Base-by-base conservation (phyloP, 2,113 vertebrate species). In the Labeo catla region DNA sequence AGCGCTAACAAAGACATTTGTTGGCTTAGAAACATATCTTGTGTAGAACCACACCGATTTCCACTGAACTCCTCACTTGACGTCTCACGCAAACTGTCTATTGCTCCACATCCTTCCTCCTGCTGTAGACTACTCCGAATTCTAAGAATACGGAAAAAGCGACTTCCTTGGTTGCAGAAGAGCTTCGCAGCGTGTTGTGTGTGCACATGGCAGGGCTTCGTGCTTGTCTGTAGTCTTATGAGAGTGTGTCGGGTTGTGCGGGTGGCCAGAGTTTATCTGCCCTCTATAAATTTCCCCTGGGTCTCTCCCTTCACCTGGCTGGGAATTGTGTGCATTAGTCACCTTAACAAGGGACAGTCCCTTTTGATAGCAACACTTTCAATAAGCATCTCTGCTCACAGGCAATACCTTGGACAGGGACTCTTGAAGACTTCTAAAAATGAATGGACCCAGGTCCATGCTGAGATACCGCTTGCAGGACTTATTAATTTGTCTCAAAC, bases 71-170 rank as follows among this genome's bases (percentile, higher is more conserved):
- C 43, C 87, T 87, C 83, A 66, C 11, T 63, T 47, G 59, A 80
- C 82, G 76, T 79, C 54, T 86, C 50, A 85, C 34, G 39, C 73
- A 85, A 86, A 81, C 82, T 72, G 88, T 82, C 73, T 87, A 45
- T 86, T 86, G 84, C 84, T 90, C 89, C 90, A 91, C 91, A 91
- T 91, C 90, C 91, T 92, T 91, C 91, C 91, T 92, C 82, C 81
- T 21, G 89, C 86, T 84, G 84, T 61, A 73, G 76, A 84, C 68
- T 76, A 78, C 74, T 79, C 80, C 70, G 78, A 91, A 79, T 92
- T 92, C 91, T 91, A 88, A 91, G 91, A 92, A 92, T 88, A 87
- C 70, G 82, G 68, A 87, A 82, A 80, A 87, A 86, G 81, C 36
- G 50, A 91, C 91, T 92, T 92, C 91, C 91, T 92, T 49, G 70